phyloP scores from a whole-genome alignment of 2,113 vertebrate genomes.

The Kryptolebias marmoratus region DNA sequence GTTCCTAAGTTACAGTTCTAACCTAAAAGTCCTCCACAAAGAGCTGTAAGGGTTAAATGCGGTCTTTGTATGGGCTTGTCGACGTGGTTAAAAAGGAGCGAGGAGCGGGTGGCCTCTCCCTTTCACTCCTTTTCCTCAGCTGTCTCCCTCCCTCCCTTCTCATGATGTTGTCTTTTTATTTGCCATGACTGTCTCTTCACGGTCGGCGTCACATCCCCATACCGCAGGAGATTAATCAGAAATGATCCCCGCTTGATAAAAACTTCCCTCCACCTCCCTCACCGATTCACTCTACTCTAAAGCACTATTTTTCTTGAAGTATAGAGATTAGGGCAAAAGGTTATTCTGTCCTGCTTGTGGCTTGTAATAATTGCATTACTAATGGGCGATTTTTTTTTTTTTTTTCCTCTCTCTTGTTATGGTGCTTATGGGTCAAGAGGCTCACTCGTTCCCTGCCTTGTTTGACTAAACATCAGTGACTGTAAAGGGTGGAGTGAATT shows the following conservation, averaged over 20 bases:
- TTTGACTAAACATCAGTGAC: background rate
- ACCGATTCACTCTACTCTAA: background rate
- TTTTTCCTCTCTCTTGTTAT: conserved; percentile 8
- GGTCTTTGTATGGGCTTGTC: conserved; percentile 67
- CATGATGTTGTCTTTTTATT: conserved; percentile 23
- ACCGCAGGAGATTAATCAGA: conserved; percentile 65
- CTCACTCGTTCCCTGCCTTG: background rate
- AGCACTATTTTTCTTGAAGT: conserved; percentile 17
- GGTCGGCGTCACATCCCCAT: conserved; percentile 51
- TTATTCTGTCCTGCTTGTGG: conserved; percentile 17
- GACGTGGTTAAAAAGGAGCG: conserved; percentile 47
- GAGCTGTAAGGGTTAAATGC: background rate
- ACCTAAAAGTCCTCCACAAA: background rate
- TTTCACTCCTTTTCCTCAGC: background rate
- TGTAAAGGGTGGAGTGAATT: background rate
- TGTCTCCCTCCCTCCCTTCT: conserved; percentile 3
- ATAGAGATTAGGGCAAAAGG: conserved; percentile 28
- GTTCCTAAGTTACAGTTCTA: conserved; percentile 6
- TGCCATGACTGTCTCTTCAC: conserved; percentile 36
- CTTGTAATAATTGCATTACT: conserved; percentile 32
- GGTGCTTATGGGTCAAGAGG: background rate
- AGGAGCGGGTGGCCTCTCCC: conserved; percentile 18
- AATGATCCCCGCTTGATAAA: conserved; percentile 51
- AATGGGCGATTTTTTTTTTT: conserved; percentile 1
- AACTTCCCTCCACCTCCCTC: conserved; percentile 30